These are phyloP conservation scores for Elgaria multicarinata DNA, from an alignment of 2,113 vertebrate species.

Conservation along the genomic window DNA sequence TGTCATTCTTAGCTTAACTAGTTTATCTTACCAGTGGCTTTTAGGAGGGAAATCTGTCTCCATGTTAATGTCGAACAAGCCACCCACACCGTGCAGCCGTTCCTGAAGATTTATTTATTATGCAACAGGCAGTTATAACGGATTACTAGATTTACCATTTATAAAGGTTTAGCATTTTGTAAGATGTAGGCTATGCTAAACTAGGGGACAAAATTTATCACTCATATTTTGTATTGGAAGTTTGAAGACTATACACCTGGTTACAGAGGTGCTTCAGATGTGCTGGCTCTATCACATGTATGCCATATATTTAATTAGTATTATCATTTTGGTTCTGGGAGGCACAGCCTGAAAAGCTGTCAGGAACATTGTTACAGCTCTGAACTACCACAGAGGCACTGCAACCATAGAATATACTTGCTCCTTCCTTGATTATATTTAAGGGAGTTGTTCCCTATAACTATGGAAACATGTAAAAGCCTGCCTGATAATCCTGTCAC, in stretches of 20 bases:
- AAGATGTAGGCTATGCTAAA: neutral
- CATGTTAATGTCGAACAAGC: neutral
- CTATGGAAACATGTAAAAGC: too few relatives aligned
- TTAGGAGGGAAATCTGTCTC: neutral
- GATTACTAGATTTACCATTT: neutral
- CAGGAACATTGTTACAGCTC: too few relatives aligned
- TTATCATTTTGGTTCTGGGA: too few relatives aligned
- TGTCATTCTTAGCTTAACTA: neutral
- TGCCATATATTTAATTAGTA: too few relatives aligned
- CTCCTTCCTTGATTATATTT: too few relatives aligned
- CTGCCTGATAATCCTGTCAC: too few relatives aligned
- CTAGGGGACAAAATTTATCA: fast-evolving
- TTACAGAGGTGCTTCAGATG: too few relatives aligned
- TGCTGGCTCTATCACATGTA: too few relatives aligned
- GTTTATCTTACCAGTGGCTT: neutral
- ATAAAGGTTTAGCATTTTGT: neutral
- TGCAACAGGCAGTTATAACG: neutral
- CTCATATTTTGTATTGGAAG: fast-evolving
- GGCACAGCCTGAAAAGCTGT: too few relatives aligned
- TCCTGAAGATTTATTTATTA: neutral
- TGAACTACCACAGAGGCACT: too few relatives aligned
- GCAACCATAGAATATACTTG: too few relatives aligned
- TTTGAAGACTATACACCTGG: neutral
- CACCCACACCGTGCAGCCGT: neutral
- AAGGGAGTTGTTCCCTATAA: too few relatives aligned